A percentile compares a stretch with the other conserved stretches of the same genome.
phyloP scores from a whole-genome alignment of 2,888 invertebrate genomes.

The Thereva unica region DNA sequence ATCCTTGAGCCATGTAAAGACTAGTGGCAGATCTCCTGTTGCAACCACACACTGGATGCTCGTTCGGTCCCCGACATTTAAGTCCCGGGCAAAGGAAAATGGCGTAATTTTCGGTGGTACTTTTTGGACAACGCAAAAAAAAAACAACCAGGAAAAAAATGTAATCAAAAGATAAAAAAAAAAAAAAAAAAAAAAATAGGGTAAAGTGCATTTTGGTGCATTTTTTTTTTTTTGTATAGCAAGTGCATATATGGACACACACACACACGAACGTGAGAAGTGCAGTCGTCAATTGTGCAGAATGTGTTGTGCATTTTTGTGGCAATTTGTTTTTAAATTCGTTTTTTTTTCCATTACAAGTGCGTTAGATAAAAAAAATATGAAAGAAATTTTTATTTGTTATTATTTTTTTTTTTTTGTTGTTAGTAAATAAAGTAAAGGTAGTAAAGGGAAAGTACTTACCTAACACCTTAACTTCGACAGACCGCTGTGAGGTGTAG shows the following conservation, averaged over 20 bases:
- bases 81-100: slow-evolving; percentile 67
- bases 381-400: background rate
- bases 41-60: slow-evolving; percentile 66
- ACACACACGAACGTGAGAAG: background rate
- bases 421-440: background rate
- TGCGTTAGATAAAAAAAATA: slow-evolving; percentile 7
- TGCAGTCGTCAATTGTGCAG: background rate
- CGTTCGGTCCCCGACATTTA: slow-evolving; percentile 65
- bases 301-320: background rate
- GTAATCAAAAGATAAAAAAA: background rate
- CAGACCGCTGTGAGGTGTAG: slow-evolving; percentile 73
- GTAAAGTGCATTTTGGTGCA: background rate
- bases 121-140: slow-evolving; percentile 47
- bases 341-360: background rate
- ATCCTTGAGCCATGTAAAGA: slow-evolving; percentile 68
- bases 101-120: slow-evolving; percentile 69
- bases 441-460: slow-evolving; percentile 47
- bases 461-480: slow-evolving; percentile 75
- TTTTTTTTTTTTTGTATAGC: background rate
- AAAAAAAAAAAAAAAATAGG: background rate
- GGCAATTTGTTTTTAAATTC: background rate
- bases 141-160: background rate
- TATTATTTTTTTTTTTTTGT: background rate
- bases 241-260: background rate
- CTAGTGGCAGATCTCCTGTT: slow-evolving; percentile 67